Evolutionary conservation across 2,888 invertebrate genomes (phyloP).

Genomic region (Sinohyriopsis cumingii): DNA sequence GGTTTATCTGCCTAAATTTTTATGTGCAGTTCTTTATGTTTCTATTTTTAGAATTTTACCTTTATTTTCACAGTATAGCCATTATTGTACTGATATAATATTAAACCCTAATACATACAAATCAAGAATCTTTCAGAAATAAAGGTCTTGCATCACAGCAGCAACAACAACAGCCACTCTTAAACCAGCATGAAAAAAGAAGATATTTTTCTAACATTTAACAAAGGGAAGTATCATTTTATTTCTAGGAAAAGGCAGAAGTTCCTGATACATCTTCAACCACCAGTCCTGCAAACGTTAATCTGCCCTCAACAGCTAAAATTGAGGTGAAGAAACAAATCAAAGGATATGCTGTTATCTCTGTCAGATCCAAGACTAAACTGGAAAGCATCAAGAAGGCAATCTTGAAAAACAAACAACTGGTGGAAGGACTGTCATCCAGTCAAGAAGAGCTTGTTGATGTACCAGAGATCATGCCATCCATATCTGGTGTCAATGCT

Average conservation of each 20-base stretch:
- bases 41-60: too few relatives aligned
- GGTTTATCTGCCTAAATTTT: too few relatives aligned
- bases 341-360: slow-evolving; percentile 65
- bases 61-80: too few relatives aligned
- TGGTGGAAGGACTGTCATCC: slow-evolving; percentile 49
- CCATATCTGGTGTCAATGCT: slow-evolving; percentile 60
- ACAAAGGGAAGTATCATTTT: too few relatives aligned
- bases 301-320: slow-evolving; percentile 1
- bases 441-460: slow-evolving; percentile 53
- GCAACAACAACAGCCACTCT: too few relatives aligned
- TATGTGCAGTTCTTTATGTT: too few relatives aligned
- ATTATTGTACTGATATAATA: too few relatives aligned
- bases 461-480: slow-evolving; percentile 57
- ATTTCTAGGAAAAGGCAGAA: background rate
- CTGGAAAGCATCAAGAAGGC: slow-evolving; percentile 63
- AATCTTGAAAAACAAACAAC: slow-evolving; percentile 52
- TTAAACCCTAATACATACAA: too few relatives aligned
- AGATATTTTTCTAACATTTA: too few relatives aligned
- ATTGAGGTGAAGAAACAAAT: slow-evolving; percentile 23
- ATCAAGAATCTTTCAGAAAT: too few relatives aligned
- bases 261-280: background rate
- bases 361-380: slow-evolving; percentile 62
- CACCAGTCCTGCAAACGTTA: background rate
- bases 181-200: too few relatives aligned
- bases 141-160: too few relatives aligned